phyloP scores from a whole-genome alignment of 2,113 vertebrate species.

The Microtus ochrogaster region DNA sequence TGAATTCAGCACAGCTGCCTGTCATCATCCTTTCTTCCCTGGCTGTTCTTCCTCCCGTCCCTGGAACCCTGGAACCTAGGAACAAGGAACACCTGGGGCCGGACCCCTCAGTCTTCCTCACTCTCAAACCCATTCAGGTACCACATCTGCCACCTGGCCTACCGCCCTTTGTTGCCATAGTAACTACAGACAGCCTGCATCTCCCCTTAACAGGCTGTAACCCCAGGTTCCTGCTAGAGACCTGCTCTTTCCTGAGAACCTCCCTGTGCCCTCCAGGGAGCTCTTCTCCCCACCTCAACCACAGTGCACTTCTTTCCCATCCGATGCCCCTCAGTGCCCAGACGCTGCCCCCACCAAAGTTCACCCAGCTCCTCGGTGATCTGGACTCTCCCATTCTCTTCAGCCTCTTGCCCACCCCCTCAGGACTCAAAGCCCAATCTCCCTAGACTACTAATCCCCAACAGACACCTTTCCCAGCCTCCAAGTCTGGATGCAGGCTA shows the following conservation, averaged over 20 bases:
- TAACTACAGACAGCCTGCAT: background rate
- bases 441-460: background rate
- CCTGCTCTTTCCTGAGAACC: background rate
- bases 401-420: background rate
- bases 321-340: background rate
- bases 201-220: background rate
- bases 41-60: background rate
- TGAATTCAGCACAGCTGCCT: background rate
- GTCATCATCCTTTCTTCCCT: too few species aligned
- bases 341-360: background rate
- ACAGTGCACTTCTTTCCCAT: background rate
- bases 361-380: background rate
- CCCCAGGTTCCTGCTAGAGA: background rate
- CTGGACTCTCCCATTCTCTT: background rate
- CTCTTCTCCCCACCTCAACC: background rate
- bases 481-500: background rate
- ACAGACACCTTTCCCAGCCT: background rate
- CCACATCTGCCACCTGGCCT: background rate
- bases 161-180: background rate
- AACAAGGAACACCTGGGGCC: background rate
- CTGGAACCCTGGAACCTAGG: background rate
- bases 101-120: background rate
- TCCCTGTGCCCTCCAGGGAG: fast-evolving
- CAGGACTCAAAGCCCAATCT: background rate
- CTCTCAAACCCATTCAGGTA: background rate